Evolutionary conservation across 2,888 invertebrate species (phyloP), one percentile per base, ranked within the genome.

Genomic region (Tenthredo livida): DNA sequence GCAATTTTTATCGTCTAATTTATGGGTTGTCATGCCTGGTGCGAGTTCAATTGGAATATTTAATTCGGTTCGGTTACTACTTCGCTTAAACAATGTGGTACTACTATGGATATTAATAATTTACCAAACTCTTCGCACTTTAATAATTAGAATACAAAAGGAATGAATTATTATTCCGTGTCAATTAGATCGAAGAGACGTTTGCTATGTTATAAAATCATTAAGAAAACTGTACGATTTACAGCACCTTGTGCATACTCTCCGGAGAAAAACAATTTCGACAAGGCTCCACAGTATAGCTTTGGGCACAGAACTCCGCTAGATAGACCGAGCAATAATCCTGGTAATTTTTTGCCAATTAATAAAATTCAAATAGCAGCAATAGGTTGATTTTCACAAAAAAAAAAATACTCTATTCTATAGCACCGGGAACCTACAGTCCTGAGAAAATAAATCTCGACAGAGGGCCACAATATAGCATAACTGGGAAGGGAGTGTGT

Each of bases 291-390:
- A 21, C 93, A 94, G 83, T 96, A 94, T 89, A 95, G 95, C 61
- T 95, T 97, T 86, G 95, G 95, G 50, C 93, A 94, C 7, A 95
- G 94, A 89, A 94, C 94, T 4, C 93, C 94, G 43, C 87, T 93
- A 33, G 94, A 94, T 2, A 95, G 95, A 88, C 94, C 94, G 0
- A 94, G 92, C 73, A 94, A 95, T 85, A 95, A 95, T 77, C 95
- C 95, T 90, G 95, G 95, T 95, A 92, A 90, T 88, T 90, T 85
- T 90, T 89, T 77, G 84, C 29, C 72, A 86, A 15, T 87, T 87
- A 33, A 85, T 84, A 80, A 40, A 87, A 88, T 73, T 86, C 87
- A 5, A 88, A 87, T 84, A 87, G 88, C 21, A 50, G 37, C 2
- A 87, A 75, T 75, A 47, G 47, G 73, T 47, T 72, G 47, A 29